These are phyloP conservation scores for Carposina sasakii DNA, from an alignment of 1,140 invertebrate genomes.

Conservation along the genomic window DNA sequence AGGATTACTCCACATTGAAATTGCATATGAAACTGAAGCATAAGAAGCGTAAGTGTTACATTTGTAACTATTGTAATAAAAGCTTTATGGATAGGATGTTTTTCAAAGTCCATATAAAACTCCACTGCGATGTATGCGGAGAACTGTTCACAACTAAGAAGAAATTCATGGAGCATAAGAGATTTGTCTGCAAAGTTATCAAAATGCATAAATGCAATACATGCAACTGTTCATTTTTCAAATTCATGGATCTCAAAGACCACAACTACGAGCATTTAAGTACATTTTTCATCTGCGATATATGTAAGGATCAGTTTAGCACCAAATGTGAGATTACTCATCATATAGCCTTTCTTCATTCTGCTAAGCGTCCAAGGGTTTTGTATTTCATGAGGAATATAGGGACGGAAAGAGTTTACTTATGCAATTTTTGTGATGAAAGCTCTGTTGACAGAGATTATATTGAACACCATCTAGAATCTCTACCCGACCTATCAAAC, in stretches of 20 bases:
- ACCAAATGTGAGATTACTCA: constrained; percentile 45
- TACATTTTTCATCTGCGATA: constrained; percentile 43
- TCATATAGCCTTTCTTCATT: constrained; percentile 49
- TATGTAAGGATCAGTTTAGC: constrained; percentile 54
- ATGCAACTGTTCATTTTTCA: constrained; percentile 38
- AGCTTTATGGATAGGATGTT: constrained; percentile 53
- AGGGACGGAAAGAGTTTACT: constrained; percentile 34
- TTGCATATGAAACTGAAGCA: constrained; percentile 47
- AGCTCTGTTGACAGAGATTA: constrained; percentile 31
- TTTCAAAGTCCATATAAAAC: constrained; percentile 57
- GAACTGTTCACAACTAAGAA: constrained; percentile 33
- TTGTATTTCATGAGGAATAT: constrained; percentile 30
- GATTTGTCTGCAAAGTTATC: constrained; percentile 29
- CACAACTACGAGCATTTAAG: constrained; percentile 47
- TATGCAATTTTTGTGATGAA: constrained; percentile 53
- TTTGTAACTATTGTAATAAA: constrained; percentile 54
- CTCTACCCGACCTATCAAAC: constrained; percentile 42
- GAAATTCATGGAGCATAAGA: constrained; percentile 37
- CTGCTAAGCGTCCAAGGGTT: constrained; percentile 23
- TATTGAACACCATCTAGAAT: constrained; percentile 37
- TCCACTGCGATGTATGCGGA: constrained; percentile 51
- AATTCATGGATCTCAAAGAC: constrained; percentile 52
- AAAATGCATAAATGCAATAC: constrained; percentile 45
- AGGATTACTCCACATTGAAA: constrained; percentile 41
- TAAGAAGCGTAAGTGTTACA: constrained; percentile 58